Evolutionary conservation across 2,797 vertebrate species (phyloP), one percentile per base, ranked within the genome.

Genomic region (Neosilurus hyrtlii): DNA sequence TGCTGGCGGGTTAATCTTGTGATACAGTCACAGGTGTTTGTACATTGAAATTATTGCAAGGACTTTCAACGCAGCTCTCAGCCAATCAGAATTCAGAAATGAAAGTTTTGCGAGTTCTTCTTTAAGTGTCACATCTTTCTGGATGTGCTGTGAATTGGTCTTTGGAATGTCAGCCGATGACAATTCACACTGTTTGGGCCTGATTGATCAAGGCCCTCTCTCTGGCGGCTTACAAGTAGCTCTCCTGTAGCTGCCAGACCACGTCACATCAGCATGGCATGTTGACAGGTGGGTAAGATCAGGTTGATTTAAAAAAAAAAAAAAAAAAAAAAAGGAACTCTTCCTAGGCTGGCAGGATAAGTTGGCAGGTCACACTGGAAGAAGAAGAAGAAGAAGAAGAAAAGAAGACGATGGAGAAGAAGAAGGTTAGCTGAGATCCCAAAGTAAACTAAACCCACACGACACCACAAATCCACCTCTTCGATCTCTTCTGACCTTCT

Each of bases 161-260:
- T 89, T 85, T 80, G 49, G 83, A 88, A 90, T 94, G 93, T 95
- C 93, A 94, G 89, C 51, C 54, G 20, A 86, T 92, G 91, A 90
- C 93, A 91, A 91, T 86, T 68, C 86, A 86, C 88, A 85, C 84
- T 89, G 86, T 87, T 83, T 86, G 84, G 90, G 88, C 87, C 87
- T 87, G 89, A 88, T 89, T 95, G 94, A 95, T 95, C 94, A 94
- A 93, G 93, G 90, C 88, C 74, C 77, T 82, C 79, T 86, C 76
- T 85, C 88, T 88, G 90, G 89, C 89, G 89, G 79, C 88, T 89
- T 89, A 92, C 90, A 90, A 67, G 83, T 86, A 88, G 61, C 67
- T 65, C 86, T 91, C 89, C 70, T 90, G 86, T 89, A 87, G 85
- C 89, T 88, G 85, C 84, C 86, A 88, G 87, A 80, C 86, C 84